These are phyloP conservation scores for Diplodus puntazzo DNA, from an alignment of 2,797 vertebrate species.

Conservation along the genomic window DNA sequence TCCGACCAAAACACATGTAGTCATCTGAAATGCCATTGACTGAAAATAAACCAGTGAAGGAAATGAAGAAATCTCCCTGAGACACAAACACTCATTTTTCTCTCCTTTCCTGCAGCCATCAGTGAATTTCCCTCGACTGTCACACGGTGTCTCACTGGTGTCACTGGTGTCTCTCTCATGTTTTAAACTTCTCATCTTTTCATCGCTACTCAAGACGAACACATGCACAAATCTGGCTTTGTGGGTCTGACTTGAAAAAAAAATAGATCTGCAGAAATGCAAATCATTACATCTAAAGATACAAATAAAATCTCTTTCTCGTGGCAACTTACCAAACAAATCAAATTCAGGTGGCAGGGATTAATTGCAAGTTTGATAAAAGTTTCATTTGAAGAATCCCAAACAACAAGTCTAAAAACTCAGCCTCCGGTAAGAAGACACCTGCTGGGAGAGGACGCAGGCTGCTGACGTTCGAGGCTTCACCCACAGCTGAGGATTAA, in stretches of 20 bases:
- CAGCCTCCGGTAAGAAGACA: constrained; percentile 20
- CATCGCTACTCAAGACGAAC: background rate
- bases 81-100: constrained; percentile 15
- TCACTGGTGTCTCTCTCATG: constrained; percentile 41
- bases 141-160: constrained; percentile 49
- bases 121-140: constrained; percentile 57
- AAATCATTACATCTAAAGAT: background rate
- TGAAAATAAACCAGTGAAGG: background rate
- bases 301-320: background rate
- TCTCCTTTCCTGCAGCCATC: constrained; percentile 59
- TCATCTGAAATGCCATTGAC: background rate
- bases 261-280: background rate
- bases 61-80: background rate
- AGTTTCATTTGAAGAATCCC: constrained; percentile 21
- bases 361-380: background rate
- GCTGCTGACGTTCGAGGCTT: constrained; percentile 21
- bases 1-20: constrained; percentile 8
- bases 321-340: background rate
- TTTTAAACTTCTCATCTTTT: constrained; percentile 17
- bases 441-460: constrained; percentile 41
- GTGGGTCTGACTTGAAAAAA: background rate
- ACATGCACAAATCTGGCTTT: background rate
- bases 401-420: constrained; percentile 24
- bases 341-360: background rate
- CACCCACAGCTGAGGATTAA: constrained; percentile 47